Evolutionary conservation across 1,140 invertebrate genomes (phyloP).

Genomic region (Meloidogyne chitwoodi): DNA sequence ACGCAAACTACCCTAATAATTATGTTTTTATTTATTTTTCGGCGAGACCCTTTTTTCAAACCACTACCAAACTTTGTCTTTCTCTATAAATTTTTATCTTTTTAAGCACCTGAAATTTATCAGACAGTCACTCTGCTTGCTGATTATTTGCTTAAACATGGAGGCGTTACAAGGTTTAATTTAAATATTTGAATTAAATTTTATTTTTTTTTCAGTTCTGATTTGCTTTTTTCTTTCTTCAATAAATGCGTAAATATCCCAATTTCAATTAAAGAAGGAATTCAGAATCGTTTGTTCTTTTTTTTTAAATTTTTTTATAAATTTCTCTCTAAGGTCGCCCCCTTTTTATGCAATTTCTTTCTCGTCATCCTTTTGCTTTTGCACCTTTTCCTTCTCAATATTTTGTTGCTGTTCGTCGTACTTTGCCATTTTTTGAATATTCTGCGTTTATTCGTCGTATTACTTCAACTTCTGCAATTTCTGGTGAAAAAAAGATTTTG

Average conservation of each 20-base stretch:
- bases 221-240: conserved; percentile 53
- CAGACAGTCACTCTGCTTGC: conserved; percentile 33
- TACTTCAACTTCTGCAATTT: not conserved
- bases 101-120: conserved; percentile 17
- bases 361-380: conserved; percentile 43
- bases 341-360: conserved; percentile 12
- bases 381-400: conserved; percentile 56
- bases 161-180: conserved; percentile 47
- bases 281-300: conserved; percentile 40
- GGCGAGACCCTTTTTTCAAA: not conserved
- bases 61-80: not conserved
- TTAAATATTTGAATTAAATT: not conserved
- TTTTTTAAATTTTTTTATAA: conserved; percentile 17
- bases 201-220: conserved; percentile 31
- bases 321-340: conserved; percentile 25
- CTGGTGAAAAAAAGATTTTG: not conserved
- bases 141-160: conserved; percentile 49
- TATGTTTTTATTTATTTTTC: too few species aligned
- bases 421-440: conserved; percentile 56
- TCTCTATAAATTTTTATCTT: not conserved
- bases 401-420: conserved; percentile 57
- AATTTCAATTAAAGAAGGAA: conserved; percentile 31
- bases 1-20: too few species aligned
- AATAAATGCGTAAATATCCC: conserved; percentile 38
- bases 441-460: conserved; percentile 49